phyloP scores from a whole-genome alignment of 2,797 vertebrate genomes.

The Lithobates sylvaticus region DNA sequence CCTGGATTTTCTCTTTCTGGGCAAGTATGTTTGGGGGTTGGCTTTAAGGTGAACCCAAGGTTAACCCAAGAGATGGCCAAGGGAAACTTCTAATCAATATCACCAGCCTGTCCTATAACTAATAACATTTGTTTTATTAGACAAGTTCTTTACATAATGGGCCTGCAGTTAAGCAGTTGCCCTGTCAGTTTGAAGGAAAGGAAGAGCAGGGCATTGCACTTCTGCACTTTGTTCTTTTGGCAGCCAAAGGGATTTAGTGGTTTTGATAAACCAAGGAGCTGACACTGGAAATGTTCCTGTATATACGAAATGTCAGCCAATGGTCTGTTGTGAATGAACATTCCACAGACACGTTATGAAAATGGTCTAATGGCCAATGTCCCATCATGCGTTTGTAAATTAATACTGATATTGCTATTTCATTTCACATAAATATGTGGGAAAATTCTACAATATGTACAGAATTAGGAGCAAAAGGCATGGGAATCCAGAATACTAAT shows the following conservation, averaged over 20 bases:
- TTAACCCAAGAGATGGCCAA: too few species aligned
- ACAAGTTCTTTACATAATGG: neutral
- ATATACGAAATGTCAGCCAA: neutral
- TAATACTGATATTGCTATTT: neutral
- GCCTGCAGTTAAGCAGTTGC: neutral
- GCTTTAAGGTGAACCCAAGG: too few species aligned
- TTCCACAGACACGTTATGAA: neutral
- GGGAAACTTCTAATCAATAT: too few species aligned
- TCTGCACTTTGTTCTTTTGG: neutral
- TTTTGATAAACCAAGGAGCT: slow-evolving; percentile 10
- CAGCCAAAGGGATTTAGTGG: slow-evolving; percentile 4
- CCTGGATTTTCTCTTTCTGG: too few species aligned
- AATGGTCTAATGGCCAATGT: slow-evolving; percentile 14
- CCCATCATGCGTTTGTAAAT: neutral
- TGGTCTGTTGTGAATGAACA: neutral
- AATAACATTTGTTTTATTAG: neutral
- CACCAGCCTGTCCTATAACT: too few species aligned
- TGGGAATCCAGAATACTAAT: neutral
- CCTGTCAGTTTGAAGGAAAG: neutral
- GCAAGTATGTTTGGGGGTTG: too few species aligned
- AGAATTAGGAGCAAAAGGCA: neutral
- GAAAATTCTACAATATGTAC: neutral
- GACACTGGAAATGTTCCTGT: neutral
- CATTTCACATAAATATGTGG: neutral
- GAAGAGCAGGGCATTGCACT: neutral